A percentile compares a stretch with the other conserved stretches of the same genome.
These are phyloP conservation scores for Cephalotes varians DNA, from an alignment of 2,888 invertebrate species.

Conservation along the genomic window DNA sequence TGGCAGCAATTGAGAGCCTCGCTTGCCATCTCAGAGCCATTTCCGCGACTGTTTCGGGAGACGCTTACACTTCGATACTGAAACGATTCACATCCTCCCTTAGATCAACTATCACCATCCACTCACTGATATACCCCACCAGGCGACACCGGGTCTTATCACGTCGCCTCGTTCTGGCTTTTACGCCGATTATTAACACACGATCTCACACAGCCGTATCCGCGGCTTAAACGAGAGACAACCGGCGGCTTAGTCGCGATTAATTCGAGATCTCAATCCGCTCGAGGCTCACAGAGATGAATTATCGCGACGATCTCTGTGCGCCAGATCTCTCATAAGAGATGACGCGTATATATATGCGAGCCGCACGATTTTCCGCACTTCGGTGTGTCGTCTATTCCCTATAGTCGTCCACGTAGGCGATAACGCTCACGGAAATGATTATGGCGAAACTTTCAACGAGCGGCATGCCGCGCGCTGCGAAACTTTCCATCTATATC, in stretches of 20 bases:
- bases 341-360: neutral
- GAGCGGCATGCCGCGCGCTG: conserved; percentile 50
- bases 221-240: neutral
- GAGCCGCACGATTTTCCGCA: neutral
- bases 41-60: conserved; percentile 75
- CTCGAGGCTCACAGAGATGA: neutral
- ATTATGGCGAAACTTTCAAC: conserved; percentile 61
- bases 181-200: neutral
- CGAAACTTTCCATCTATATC: conserved; percentile 56
- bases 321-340: conserved; percentile 11
- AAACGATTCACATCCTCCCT: conserved; percentile 76
- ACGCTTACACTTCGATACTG: conserved; percentile 70
- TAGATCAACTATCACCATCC: conserved; percentile 53
- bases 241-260: conserved; percentile 19
- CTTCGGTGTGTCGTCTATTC: conserved; percentile 5
- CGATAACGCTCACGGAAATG: conserved; percentile 51
- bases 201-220: neutral
- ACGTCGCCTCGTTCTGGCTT: neutral
- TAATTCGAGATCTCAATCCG: conserved; percentile 37
- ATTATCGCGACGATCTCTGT: neutral
- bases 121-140: conserved; percentile 63
- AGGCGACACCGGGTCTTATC: conserved; percentile 50
- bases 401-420: neutral
- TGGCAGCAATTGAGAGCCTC: conserved; percentile 84
- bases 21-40: conserved; percentile 86